A percentile compares a stretch with the other conserved stretches of the same genome.
Evolutionary conservation across 2,113 vertebrate species (phyloP).

Genomic region (Rana temporaria): DNA sequence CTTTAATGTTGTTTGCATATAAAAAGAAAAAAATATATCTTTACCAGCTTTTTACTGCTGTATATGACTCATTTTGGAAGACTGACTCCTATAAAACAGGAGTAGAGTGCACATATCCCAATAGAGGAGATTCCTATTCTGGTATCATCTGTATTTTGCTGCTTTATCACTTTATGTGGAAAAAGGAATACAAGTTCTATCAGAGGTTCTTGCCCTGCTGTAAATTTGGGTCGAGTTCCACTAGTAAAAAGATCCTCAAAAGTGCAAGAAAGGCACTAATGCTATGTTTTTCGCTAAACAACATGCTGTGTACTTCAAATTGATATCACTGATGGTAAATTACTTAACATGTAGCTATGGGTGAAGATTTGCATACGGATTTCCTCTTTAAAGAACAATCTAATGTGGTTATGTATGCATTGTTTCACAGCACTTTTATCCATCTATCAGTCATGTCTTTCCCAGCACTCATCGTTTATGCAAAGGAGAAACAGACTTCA

Average conservation of each 20-base stretch:
- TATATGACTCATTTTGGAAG: too few relatives aligned
- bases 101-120: too few relatives aligned
- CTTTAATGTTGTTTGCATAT: too few relatives aligned
- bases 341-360: neutral
- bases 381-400: neutral
- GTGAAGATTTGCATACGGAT: neutral
- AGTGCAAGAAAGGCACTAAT: neutral
- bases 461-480: conserved; percentile 22
- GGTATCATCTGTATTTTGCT: too few relatives aligned
- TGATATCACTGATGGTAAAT: neutral
- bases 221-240: too few relatives aligned
- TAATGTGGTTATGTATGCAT: neutral
- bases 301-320: neutral
- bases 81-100: too few relatives aligned
- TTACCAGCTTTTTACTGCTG: too few relatives aligned
- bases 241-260: neutral
- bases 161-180: too few relatives aligned
- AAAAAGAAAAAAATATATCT: too few relatives aligned
- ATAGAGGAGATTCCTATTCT: too few relatives aligned
- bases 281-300: neutral
- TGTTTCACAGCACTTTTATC: conserved; percentile 5
- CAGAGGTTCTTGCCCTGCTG: too few relatives aligned
- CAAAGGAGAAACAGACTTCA: conserved; percentile 16
- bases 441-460: neutral
- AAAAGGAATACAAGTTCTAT: too few relatives aligned